phyloP scores from a whole-genome alignment of 2,888 invertebrate genomes.

The Drosophila villosipedis region DNA sequence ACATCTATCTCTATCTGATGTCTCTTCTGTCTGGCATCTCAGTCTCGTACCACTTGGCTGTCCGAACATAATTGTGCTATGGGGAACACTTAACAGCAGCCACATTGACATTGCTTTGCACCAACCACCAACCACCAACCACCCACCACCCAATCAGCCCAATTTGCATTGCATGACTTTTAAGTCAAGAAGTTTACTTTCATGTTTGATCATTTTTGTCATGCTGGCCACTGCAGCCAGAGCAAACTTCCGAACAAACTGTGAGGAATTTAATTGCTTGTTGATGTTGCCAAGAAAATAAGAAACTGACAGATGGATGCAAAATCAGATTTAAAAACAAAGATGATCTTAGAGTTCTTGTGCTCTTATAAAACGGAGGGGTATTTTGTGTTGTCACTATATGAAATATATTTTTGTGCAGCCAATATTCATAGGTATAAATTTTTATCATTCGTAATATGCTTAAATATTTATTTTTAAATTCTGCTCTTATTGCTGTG shows the following conservation, averaged over 20 bases:
- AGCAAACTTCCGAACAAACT: constrained; percentile 27
- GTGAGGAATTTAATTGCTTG: constrained; percentile 46
- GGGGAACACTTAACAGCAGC: constrained; percentile 59
- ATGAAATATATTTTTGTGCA: not conserved
- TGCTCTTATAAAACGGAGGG: not conserved
- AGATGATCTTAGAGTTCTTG: too few species aligned
- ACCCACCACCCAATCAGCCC: not conserved
- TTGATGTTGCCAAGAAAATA: constrained; percentile 12
- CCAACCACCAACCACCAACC: not conserved
- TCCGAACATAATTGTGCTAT: constrained; percentile 51
- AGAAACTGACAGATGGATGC: not conserved
- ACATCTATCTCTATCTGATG: not conserved
- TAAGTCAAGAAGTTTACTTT: constrained; percentile 52
- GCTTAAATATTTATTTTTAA: not conserved
- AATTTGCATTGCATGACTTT: constrained; percentile 63
- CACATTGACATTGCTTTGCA: constrained; percentile 56
- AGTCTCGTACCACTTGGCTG: constrained; percentile 31
- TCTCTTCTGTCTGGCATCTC: constrained; percentile 2
- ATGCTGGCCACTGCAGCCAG: constrained; percentile 32
- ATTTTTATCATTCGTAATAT: not conserved
- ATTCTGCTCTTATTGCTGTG: not conserved
- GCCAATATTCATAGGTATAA: not conserved
- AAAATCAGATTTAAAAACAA: not conserved
- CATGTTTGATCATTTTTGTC: constrained; percentile 43
- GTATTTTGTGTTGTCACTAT: not conserved